These are phyloP conservation scores for Pomacea maculata DNA, from an alignment of 1,140 invertebrate species.

Conservation along the genomic window DNA sequence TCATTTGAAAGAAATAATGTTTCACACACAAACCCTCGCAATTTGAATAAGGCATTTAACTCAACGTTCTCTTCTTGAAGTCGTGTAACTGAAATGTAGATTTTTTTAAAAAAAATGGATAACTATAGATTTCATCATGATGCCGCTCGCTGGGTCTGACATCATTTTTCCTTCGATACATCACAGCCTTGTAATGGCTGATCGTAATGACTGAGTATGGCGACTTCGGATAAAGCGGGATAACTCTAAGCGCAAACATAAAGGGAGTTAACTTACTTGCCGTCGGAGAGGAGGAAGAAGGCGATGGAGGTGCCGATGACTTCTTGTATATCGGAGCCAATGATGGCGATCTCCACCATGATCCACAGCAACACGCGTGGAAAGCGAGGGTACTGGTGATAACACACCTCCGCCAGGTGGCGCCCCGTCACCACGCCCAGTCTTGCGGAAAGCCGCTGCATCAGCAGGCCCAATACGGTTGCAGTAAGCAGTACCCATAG, in stretches of 20 bases:
- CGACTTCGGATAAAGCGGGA: too few species aligned
- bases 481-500: constrained; percentile 88
- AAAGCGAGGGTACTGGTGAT: constrained; percentile 80
- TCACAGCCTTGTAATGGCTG: too few species aligned
- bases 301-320: constrained; percentile 91
- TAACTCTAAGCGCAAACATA: background rate
- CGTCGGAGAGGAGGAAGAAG: constrained; percentile 84
- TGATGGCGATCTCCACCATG: constrained; percentile 94
- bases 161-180: too few species aligned
- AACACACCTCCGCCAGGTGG: constrained; percentile 65
- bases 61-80: too few species aligned
- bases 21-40: too few species aligned
- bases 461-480: constrained; percentile 84
- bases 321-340: constrained; percentile 92
- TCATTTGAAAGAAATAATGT: too few species aligned
- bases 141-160: too few species aligned
- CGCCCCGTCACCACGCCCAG: constrained; percentile 82
- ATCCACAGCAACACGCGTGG: constrained; percentile 87
- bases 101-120: too few species aligned
- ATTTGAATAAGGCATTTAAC: too few species aligned
- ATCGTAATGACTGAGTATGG: too few species aligned
- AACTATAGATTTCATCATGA: too few species aligned
- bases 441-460: constrained; percentile 85
- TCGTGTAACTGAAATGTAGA: too few species aligned
- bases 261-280: constrained; percentile 72